A percentile compares a stretch with the other conserved stretches of the same genome.
These are phyloP conservation scores for Corythoichthys haematopterus DNA, from an alignment of 2,113 vertebrate genomes.

Conservation along the genomic window DNA sequence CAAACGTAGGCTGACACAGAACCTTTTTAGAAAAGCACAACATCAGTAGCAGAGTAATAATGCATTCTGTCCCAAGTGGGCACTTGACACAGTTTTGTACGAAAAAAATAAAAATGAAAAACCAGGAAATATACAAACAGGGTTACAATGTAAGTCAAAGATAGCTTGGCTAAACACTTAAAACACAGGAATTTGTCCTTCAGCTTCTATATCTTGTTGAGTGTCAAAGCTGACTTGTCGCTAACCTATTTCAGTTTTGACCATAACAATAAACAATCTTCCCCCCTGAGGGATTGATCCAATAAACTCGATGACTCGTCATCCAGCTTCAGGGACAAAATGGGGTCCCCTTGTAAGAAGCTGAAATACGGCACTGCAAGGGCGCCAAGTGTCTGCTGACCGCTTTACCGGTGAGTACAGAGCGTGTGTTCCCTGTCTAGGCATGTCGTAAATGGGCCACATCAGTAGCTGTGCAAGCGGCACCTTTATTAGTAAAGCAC, in stretches of 20 bases:
- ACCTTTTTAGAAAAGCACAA: not conserved
- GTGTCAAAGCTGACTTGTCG: constrained; percentile 58
- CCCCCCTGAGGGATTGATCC: constrained; percentile 38
- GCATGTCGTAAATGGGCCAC: constrained; percentile 48
- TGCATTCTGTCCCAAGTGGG: no score
- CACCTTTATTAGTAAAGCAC: constrained; percentile 58
- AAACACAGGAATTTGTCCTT: not conserved
- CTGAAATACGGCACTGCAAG: constrained; percentile 60
- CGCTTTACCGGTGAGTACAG: constrained; percentile 54
- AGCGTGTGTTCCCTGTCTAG: constrained; percentile 35
- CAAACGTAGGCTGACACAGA: not conserved
- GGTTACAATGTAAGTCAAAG: not conserved
- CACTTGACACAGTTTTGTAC: no score
- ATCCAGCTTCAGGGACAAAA: constrained; percentile 44
- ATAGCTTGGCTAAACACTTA: not conserved
- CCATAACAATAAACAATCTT: constrained; percentile 60
- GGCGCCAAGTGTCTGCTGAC: constrained; percentile 49
- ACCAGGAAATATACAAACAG: no score
- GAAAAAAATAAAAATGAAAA: no score
- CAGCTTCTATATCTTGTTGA: constrained; percentile 30
- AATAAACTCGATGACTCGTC: constrained; percentile 50
- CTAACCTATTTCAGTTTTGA: constrained; percentile 66
- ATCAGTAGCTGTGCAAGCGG: constrained; percentile 53
- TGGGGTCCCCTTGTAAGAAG: constrained; percentile 59
- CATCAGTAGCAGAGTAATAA: not conserved